A percentile compares a stretch with the other conserved stretches of the same genome.
phyloP scores from a whole-genome alignment of 1,140 invertebrate species.

The Ostrea denselamellosa region DNA sequence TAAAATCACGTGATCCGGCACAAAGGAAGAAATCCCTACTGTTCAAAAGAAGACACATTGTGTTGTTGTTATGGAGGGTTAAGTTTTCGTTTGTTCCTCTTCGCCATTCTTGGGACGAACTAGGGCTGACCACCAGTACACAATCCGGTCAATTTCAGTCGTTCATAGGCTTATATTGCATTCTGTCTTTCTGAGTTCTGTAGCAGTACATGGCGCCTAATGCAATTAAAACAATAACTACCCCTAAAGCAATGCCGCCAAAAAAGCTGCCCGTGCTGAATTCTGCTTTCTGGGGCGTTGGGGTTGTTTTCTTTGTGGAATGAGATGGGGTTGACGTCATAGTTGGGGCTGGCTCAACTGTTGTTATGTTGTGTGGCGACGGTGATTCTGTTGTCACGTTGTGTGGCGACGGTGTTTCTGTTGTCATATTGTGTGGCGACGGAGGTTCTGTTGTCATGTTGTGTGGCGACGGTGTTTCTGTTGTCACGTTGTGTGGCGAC shows the following conservation, averaged over 20 bases:
- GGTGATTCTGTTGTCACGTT: constrained; percentile 12
- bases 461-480: not conserved
- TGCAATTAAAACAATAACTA: not conserved
- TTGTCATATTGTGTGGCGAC: not conserved
- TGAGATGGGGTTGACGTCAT: not conserved
- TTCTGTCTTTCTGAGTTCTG: not conserved
- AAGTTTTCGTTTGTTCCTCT: too few species aligned
- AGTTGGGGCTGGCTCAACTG: not conserved
- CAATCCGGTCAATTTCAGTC: not conserved
- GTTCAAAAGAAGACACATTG: too few species aligned
- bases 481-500: not conserved
- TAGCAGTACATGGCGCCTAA: not conserved
- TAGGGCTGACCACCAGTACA: not conserved
- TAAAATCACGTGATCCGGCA: too few species aligned
- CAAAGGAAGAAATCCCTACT: too few species aligned
- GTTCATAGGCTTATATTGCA: not conserved
- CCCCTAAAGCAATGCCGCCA: not conserved
- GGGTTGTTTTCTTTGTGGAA: not conserved
- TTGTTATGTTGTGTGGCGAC: not conserved
- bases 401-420: not conserved
- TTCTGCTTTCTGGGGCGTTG: not conserved
- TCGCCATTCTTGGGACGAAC: too few species aligned
- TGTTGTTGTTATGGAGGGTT: too few species aligned
- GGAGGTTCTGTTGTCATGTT: not conserved
- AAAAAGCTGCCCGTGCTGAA: not conserved